phyloP scores from a whole-genome alignment of 1,140 invertebrate genomes.

The Drosophila parvula region DNA sequence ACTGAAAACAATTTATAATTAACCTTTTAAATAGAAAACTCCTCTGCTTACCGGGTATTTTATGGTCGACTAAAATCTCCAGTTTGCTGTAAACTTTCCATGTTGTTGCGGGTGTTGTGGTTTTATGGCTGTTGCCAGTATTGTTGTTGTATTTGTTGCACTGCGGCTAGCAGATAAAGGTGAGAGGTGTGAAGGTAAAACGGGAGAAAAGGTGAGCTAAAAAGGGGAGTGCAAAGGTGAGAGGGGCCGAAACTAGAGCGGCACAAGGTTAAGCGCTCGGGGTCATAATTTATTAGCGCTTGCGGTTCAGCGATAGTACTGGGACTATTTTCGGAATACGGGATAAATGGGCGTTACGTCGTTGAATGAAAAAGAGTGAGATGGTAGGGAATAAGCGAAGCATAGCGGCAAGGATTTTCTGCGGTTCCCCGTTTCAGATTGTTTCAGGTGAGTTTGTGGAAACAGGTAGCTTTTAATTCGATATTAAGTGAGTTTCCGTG shows the following conservation, averaged over 20 bases:
- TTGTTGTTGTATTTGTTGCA: slow-evolving; percentile 37
- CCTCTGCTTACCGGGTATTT: background rate
- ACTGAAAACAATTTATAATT: background rate
- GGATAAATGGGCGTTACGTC: slow-evolving; percentile 25
- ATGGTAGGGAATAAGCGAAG: background rate
- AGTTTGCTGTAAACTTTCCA: slow-evolving; percentile 44
- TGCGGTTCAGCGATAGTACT: slow-evolving; percentile 53
- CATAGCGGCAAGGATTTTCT: slow-evolving; percentile 38
- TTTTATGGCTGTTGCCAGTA: slow-evolving; percentile 58
- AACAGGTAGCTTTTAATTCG: slow-evolving; percentile 59
- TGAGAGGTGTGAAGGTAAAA: slow-evolving; percentile 20
- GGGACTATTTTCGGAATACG: slow-evolving; percentile 27
- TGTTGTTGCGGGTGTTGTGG: slow-evolving; percentile 67
- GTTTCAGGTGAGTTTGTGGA: slow-evolving; percentile 63
- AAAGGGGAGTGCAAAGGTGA: slow-evolving; percentile 15
- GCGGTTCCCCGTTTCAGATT: slow-evolving; percentile 59
- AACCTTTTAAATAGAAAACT: background rate
- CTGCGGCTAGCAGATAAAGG: slow-evolving; percentile 55
- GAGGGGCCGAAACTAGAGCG: slow-evolving; percentile 29
- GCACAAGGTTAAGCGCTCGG: slow-evolving; percentile 69
- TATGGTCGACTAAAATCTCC: background rate
- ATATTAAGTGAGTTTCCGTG: slow-evolving; percentile 44
- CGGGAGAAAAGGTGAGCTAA: background rate
- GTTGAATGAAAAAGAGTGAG: background rate
- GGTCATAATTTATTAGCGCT: slow-evolving; percentile 80